Evolutionary conservation across 2,113 vertebrate species (phyloP).

Genomic region (Cavia aperea): DNA sequence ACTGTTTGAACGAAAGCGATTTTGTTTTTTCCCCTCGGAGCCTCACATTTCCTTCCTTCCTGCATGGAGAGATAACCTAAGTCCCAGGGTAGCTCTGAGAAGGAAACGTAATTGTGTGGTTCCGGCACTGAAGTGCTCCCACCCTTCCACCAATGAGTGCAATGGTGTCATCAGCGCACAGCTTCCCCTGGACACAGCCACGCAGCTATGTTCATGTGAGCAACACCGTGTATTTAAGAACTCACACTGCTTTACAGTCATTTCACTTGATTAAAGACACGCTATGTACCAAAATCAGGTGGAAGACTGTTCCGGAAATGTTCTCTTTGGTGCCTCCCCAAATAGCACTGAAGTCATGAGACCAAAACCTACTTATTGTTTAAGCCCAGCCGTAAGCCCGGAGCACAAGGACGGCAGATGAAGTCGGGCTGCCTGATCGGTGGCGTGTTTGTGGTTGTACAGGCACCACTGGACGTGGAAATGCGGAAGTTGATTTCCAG

Average conservation of each 20-base stretch:
- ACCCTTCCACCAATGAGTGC: not conserved
- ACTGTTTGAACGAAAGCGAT: not conserved
- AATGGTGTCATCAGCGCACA: not conserved
- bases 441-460: not conserved
- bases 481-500: not conserved
- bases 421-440: not conserved
- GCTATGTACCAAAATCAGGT: not conserved
- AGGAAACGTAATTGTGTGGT: not conserved
- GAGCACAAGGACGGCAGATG: rapidly evolving
- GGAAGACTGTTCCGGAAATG: not conserved
- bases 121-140: not conserved
- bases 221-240: not conserved
- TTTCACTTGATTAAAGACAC: not conserved
- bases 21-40: not conserved
- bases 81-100: not conserved
- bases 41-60: not conserved
- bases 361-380: not conserved
- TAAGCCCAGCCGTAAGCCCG: not conserved
- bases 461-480: not conserved
- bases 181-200: not conserved
- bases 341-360: not conserved
- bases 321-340: not conserved
- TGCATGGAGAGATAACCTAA: not conserved
- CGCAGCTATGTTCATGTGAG: not conserved
- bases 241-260: not conserved